Base-by-base conservation (phyloP, 2,888 invertebrate species). In the Aporophyla nigra region DNA sequence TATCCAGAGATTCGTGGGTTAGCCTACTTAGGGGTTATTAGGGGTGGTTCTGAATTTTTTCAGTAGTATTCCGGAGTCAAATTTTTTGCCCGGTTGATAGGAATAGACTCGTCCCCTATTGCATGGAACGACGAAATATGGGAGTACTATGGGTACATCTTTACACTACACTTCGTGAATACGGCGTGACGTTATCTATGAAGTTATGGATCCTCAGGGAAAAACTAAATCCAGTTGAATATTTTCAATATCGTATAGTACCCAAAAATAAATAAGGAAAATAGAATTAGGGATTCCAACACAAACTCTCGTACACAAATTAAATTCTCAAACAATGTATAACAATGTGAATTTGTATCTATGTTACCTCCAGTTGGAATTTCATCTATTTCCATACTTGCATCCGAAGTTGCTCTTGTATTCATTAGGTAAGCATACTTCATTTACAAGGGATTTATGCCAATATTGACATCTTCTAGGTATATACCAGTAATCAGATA, bases 361-460 rank as follows among this genome's bases (percentile, higher is more conserved):
- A 9, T 16, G 14, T n/a, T 58, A 43, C 27, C 7, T 65, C 53
- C 56, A 70, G 43, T 63, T 58, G 63, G 51, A 77, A 77, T 77
- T 70, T 53, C 70, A 56, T 24, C 40, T 19, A 74, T 74, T 62
- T 74, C 43, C 62, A 56, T 63, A 19, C 0, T 63, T 40, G 58
- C 56, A 53, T 56, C 21, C 14, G 1, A 53, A 58, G 69, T 51
- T 40, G 4, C 16, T 70, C 5, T 33, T 65, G 63, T 19, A 43
- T 77, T 76, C 9, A 62, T 69, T 43, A 51, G 21, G 6, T 40
- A 61, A 6, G 21, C 21, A 5, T 7, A 49, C 56, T 58, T 46
- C 14, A 27, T 24, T 46, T 33, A 33, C 33, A 5, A 49, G 51
- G n/a, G 21, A 53, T n/a, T 74, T 21, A 10, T 7, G 12, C 21